Percentiles rank a stretch among this genome's conserved stretches.
Conservation (phyloP, 2,797 vertebrate genomes). For the Ciconia nigra region DNA sequence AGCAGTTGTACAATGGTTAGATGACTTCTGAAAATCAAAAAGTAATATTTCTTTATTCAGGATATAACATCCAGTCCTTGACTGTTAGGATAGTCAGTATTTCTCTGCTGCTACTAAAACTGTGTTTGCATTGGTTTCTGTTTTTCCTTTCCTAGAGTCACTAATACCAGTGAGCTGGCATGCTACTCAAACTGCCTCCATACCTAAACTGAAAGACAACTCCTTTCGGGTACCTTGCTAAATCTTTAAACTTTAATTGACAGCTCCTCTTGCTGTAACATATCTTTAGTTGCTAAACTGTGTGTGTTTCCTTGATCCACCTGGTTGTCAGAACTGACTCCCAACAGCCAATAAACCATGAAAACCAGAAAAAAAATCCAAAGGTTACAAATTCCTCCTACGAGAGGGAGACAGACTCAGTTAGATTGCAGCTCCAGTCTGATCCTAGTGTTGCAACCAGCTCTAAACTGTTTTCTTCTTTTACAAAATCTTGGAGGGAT, state of each 20-base stretch:
- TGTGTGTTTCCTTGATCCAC: not conserved
- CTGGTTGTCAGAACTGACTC: not conserved
- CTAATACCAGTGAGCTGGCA: not conserved
- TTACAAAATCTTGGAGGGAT: not conserved
- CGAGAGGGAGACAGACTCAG: not conserved
- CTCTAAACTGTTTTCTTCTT: not conserved
- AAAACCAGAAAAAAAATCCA: not conserved
- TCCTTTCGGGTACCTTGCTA: not conserved
- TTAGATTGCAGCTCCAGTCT: not conserved
- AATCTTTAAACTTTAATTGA: not conserved
- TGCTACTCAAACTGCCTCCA: not conserved
- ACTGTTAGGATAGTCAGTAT: not conserved
- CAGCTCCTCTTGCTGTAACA: not conserved
- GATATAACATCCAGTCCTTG: not conserved
- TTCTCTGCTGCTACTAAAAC: not conserved
- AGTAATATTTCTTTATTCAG: not conserved
- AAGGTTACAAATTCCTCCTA: not conserved
- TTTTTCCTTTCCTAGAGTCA: not conserved
- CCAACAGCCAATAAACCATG: not conserved
- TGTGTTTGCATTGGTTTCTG: not conserved
- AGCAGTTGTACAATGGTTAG: not conserved
- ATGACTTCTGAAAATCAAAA: not conserved
- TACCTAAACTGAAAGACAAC: not conserved
- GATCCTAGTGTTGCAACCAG: not conserved
- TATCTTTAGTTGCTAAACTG: not conserved